Evolutionary conservation across 2,113 vertebrate species (phyloP).

Genomic region (Gadus macrocephalus): DNA sequence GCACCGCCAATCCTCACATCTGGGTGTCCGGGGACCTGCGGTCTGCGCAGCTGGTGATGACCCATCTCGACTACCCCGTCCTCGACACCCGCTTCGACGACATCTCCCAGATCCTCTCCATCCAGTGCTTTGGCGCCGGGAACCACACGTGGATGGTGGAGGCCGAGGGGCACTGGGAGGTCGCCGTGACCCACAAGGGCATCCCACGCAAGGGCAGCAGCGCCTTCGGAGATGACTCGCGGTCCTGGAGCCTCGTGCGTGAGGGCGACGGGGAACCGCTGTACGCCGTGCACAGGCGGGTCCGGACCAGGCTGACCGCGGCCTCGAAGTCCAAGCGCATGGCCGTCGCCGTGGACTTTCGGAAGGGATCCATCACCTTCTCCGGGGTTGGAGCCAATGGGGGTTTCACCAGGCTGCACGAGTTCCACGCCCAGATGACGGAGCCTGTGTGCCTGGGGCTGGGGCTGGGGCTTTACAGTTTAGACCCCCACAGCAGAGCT

Average conservation of each 20-base stretch:
- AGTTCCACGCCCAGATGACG: constrained; percentile 40
- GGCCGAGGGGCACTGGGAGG: constrained; percentile 50
- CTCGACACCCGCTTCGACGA: constrained; percentile 29
- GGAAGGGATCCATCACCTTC: constrained; percentile 43
- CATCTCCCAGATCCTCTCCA: constrained; percentile 47
- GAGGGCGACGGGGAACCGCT: constrained; percentile 20
- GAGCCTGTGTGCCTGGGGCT: constrained; percentile 51
- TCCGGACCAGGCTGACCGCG: not conserved
- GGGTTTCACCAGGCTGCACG: constrained; percentile 8
- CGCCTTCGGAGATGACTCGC: constrained; percentile 30
- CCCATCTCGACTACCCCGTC: constrained; percentile 3
- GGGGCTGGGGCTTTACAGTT: constrained; percentile 38
- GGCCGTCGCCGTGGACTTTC: constrained; percentile 40
- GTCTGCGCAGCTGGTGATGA: constrained; percentile 34
- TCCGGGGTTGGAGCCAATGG: not conserved
- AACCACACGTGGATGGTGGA: constrained; percentile 48
- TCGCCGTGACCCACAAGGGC: constrained; percentile 44
- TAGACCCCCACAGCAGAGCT: constrained; percentile 39
- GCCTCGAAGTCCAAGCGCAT: constrained; percentile 30
- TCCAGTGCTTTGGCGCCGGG: constrained; percentile 40
- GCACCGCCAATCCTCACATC: constrained; percentile 42
- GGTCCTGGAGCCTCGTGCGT: constrained; percentile 55
- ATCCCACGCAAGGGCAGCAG: constrained; percentile 32
- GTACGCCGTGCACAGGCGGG: constrained; percentile 33
- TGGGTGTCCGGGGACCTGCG: constrained; percentile 39